A percentile compares a stretch with the other conserved stretches of the same genome.
phyloP scores from a whole-genome alignment of 2,113 vertebrate species.

The Protobothrops flavoviridis region DNA sequence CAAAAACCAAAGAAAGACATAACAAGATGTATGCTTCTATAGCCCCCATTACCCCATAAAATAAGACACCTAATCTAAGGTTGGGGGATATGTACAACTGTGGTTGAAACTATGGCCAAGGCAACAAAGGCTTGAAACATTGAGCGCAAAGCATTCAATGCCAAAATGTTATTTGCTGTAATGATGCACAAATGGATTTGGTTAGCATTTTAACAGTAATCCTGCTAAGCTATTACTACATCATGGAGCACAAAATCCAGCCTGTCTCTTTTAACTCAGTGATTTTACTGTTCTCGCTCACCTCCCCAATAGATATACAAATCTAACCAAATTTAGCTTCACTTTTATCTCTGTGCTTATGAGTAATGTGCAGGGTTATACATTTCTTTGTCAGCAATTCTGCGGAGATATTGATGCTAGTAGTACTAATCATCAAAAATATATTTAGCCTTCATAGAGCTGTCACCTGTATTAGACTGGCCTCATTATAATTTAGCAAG shows the following conservation, averaged over 20 bases:
- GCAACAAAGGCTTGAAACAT: neutral
- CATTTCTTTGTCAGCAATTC: constrained; percentile 53
- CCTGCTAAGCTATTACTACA: constrained; percentile 30
- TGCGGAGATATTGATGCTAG: constrained; percentile 45
- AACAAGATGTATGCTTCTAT: neutral
- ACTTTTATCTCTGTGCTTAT: constrained; percentile 18
- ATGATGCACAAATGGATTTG: neutral
- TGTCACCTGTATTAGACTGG: constrained; percentile 61
- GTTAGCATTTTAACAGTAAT: neutral
- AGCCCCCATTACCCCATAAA: neutral
- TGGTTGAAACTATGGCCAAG: neutral
- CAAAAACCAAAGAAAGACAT: neutral
- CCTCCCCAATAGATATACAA: constrained; percentile 26
- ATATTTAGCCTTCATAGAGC: constrained; percentile 68
- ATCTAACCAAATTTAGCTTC: constrained; percentile 34
- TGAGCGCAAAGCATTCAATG: neutral
- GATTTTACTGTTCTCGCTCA: neutral
- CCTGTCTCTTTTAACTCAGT: constrained; percentile 37
- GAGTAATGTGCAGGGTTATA: constrained; percentile 49
- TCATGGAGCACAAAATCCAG: constrained; percentile 23
- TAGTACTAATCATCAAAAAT: constrained; percentile 54
- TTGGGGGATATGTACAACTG: neutral
- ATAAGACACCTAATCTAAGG: neutral
- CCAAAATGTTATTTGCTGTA: neutral
- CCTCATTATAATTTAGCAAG: constrained; percentile 67